Percentiles rank a stretch among this genome's conserved stretches.
Evolutionary conservation across 2,888 invertebrate species (phyloP).

Genomic region (Ochlodes sylvanus): DNA sequence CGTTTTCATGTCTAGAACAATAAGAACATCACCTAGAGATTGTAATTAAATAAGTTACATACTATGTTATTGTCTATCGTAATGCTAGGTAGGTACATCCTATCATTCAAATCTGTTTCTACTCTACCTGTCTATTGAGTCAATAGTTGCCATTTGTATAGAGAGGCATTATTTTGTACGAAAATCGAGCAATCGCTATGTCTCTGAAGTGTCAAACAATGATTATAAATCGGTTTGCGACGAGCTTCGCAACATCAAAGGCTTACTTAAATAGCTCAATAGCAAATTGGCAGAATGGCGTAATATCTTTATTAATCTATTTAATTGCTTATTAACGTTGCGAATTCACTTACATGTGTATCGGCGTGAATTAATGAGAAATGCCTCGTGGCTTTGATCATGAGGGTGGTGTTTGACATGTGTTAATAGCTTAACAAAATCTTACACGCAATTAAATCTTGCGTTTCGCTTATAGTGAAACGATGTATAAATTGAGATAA

Average conservation of each 20-base stretch:
- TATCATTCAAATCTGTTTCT: not conserved
- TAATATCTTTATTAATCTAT: conserved; percentile 80
- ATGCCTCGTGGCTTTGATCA: conserved; percentile 66
- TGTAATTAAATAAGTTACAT: too few relatives aligned
- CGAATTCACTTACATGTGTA: conserved; percentile 66
- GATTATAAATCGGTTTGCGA: conserved; percentile 64
- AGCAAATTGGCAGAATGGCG: conserved; percentile 71
- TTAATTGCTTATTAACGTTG: conserved; percentile 81
- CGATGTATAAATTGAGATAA: conserved; percentile 20
- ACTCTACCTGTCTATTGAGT: conserved; percentile 3
- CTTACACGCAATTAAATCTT: conserved; percentile 38
- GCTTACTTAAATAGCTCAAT: conserved; percentile 66
- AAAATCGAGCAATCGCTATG: conserved; percentile 57
- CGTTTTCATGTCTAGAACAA: too few relatives aligned
- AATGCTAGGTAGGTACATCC: too few relatives aligned
- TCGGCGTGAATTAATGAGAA: conserved; percentile 70
- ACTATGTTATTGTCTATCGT: too few relatives aligned
- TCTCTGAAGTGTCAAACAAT: conserved; percentile 73
- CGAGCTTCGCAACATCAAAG: conserved; percentile 72
- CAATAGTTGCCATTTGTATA: conserved; percentile 33
- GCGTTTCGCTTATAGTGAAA: conserved; percentile 22
- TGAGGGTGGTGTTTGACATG: conserved; percentile 46
- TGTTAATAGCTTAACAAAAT: conserved; percentile 44
- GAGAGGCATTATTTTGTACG: conserved; percentile 24
- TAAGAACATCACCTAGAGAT: too few relatives aligned